Evolutionary conservation across 2,888 invertebrate genomes (phyloP).

Genomic region (Athalia rosae): DNA sequence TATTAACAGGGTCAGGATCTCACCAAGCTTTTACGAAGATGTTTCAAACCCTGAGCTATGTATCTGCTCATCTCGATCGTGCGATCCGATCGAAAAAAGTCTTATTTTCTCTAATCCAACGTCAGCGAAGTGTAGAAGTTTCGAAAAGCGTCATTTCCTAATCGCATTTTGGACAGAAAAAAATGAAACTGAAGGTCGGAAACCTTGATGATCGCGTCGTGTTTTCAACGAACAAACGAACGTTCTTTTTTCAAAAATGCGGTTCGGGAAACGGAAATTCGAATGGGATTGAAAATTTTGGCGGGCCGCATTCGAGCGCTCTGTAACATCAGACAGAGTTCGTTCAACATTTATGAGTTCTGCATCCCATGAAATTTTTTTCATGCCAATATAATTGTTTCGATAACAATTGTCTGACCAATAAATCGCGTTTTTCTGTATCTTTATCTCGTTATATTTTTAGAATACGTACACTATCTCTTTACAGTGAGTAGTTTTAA

Average conservation of each 20-base stretch:
- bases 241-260: background rate
- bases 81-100: background rate
- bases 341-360: no score
- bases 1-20: background rate
- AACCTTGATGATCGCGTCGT: background rate
- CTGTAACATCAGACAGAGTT: no score
- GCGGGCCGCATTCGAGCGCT: no score
- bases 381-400: background rate
- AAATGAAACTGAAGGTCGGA: background rate
- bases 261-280: background rate
- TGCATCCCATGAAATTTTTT: no score
- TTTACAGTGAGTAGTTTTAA: background rate
- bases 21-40: conserved; percentile 24
- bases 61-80: conserved; percentile 34
- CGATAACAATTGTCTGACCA: background rate
- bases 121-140: background rate
- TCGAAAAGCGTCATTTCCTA: conserved; percentile 25
- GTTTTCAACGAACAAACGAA: background rate
- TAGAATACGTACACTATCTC: conserved; percentile 8
- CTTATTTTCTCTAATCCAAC: conserved; percentile 1
- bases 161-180: conserved; percentile 2
- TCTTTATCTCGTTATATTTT: conserved; percentile 11
- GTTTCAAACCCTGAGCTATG: conserved; percentile 11
- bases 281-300: no score
- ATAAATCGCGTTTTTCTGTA: background rate